Conservation (phyloP, 2,113 vertebrate species). For the Varanus komodoensis region DNA sequence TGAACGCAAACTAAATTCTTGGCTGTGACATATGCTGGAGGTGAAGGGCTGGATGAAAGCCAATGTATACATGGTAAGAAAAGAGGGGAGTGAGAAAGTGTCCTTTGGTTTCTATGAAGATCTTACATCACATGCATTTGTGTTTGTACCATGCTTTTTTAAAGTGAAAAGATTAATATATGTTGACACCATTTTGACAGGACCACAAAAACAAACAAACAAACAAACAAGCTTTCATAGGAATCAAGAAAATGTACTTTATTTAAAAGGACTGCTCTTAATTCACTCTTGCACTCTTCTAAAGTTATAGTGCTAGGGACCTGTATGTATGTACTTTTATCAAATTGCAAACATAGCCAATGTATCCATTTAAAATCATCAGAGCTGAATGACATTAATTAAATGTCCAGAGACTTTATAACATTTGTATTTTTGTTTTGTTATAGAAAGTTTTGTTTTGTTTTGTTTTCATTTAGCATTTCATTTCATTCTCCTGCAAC, state of each 20-base stretch:
- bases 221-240: not conserved
- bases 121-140: not conserved
- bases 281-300: not conserved
- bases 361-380: not conserved
- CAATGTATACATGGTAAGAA: not conserved
- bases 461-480: slow-evolving; percentile 2
- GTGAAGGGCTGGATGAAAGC: not conserved
- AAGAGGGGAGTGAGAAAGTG: not conserved
- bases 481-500: slow-evolving; percentile 8
- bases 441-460: too few species aligned
- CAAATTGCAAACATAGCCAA: not conserved
- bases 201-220: not conserved
- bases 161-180: not conserved
- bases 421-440: not conserved
- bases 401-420: not conserved
- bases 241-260: not conserved
- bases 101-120: not conserved
- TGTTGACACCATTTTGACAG: not conserved
- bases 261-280: slow-evolving; percentile 3
- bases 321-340: not conserved
- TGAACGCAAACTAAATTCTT: not conserved
- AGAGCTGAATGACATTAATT: slow-evolving; percentile 1
- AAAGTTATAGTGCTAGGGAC: not conserved
- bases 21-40: not conserved
- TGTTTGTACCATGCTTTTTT: not conserved